phyloP scores from a whole-genome alignment of 2,113 vertebrate species.

The Stomatorhinus ivindoensis region DNA sequence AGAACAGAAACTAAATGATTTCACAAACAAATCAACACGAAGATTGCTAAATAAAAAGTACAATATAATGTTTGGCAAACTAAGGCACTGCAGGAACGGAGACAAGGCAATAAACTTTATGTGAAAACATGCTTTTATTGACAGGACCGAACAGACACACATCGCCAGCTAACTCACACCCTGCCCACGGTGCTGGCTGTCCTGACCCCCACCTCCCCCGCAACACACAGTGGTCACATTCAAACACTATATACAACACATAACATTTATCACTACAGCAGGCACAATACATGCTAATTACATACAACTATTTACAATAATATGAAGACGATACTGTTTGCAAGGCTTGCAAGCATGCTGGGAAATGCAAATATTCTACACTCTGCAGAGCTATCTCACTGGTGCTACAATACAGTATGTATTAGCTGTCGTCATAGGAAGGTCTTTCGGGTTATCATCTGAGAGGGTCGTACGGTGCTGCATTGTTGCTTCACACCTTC shows the following conservation, averaged over 20 bases:
- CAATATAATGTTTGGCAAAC: background rate
- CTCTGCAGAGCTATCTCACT: background rate
- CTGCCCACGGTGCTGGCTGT: background rate
- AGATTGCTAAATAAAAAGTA: background rate
- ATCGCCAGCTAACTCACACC: background rate
- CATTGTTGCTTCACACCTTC: background rate
- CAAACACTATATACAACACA: too few relatives aligned
- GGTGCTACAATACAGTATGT: background rate
- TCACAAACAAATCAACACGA: background rate
- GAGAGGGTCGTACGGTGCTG: background rate
- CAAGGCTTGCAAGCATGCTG: background rate
- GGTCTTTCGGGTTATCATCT: background rate
- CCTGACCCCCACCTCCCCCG: background rate
- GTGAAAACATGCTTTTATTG: background rate
- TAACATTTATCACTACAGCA: too few relatives aligned
- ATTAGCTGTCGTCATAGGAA: background rate
- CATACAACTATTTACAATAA: background rate
- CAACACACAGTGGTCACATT: too few relatives aligned
- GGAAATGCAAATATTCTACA: background rate
- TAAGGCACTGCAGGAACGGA: background rate
- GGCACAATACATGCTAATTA: background rate
- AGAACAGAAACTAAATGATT: background rate
- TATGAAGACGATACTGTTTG: background rate
- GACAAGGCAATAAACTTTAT: background rate
- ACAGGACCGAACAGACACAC: background rate